Base-by-base conservation (phyloP, 1,140 invertebrate species). In the Heliconius nattereri region DNA sequence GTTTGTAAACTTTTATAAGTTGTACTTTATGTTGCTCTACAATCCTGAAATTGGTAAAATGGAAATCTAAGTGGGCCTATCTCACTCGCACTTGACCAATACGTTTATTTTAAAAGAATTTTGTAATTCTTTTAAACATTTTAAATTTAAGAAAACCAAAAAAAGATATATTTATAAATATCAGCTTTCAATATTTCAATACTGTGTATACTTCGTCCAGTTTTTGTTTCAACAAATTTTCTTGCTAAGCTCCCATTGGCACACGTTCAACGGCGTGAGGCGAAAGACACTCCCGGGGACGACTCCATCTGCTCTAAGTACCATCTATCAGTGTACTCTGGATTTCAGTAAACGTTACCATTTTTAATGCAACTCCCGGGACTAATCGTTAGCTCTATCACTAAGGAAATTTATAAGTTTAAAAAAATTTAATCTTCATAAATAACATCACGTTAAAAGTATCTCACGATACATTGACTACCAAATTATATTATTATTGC, bases 241-340 rank as follows among this genome's bases (percentile, higher is more conserved):
- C 85, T 84, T 75, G 83, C 84, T 89, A 85, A 85, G 80, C 79
- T 85, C 81, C 85, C 84, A 91, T 93, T 92, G 91, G 90, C 89
- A 89, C 85, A 86, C 90, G 90, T 89, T 92, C 86, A 92, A 91
- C 90, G 86, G 84, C 77, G 88, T 89, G 89, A 72, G 89, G 87
- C 87, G 81, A 91, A 93, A 86, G 84, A 85, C 88, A 85, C 92
- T 89, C 91, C 49, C 80, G 92, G 90, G 92, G 87, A 85, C 88
- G 84, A 91, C 91, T 92, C 86, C 85, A 90, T 90, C 87, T 90
- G 85, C 85, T 87, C 85, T 88, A 90, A 91, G 90, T 88, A 85
- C 86, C 86, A 93, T 93, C 91, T 90, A 91, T 93, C 91, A 90
- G 84, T 79, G 83, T 85, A 87, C 86, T 86, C 82, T 85, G 87